Evolutionary conservation across 2,113 vertebrate genomes (phyloP).

Genomic region (Conger conger): DNA sequence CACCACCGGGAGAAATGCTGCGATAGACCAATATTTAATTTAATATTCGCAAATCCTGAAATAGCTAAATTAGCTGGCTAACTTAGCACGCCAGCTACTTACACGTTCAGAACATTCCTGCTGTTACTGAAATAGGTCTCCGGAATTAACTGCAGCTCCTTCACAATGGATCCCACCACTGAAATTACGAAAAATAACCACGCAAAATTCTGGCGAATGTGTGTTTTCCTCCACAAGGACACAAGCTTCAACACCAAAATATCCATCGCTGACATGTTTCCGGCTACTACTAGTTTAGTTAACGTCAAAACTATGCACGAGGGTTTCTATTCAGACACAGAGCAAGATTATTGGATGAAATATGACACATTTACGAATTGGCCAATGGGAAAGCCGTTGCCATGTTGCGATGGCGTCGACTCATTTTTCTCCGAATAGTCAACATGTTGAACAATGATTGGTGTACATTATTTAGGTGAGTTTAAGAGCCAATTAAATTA

Average conservation of each 20-base stretch:
- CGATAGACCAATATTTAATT: neutral
- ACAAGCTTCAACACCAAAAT: constrained; percentile 53
- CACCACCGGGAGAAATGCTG: no score
- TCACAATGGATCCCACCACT: constrained; percentile 74
- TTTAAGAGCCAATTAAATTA: neutral
- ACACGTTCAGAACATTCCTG: constrained; percentile 84
- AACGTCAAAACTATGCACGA: neutral
- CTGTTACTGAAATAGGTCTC: constrained; percentile 81
- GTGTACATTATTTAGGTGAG: neutral
- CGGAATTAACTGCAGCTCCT: constrained; percentile 73
- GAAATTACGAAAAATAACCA: constrained; percentile 66
- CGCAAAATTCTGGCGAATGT: constrained; percentile 57
- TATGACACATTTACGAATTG: neutral
- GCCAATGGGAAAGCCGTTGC: neutral
- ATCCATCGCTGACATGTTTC: constrained; percentile 64
- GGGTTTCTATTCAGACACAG: neutral
- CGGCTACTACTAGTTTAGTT: neutral
- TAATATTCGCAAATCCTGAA: neutral
- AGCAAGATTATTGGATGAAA: neutral
- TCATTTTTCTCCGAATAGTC: neutral
- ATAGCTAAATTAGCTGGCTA: constrained; percentile 5
- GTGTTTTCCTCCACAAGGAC: constrained; percentile 48
- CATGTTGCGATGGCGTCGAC: neutral
- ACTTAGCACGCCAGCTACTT: constrained; percentile 55
- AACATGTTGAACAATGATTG: neutral